Base-by-base conservation (phyloP, 2,888 invertebrate genomes). In the Scaptomyza caliginosa region DNA sequence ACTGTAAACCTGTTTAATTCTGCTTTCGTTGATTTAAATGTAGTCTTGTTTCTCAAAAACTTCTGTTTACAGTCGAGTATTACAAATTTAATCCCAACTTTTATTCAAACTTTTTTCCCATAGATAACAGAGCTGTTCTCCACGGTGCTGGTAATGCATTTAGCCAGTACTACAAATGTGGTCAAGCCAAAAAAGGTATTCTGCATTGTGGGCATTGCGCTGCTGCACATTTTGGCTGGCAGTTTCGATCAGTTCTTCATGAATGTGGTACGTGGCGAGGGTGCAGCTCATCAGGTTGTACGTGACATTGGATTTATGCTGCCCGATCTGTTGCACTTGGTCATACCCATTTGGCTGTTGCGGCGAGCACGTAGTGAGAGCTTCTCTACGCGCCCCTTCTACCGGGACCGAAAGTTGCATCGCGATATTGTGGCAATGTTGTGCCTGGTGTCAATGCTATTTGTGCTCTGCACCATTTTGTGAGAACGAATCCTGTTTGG, bases 231-330 rank as follows among this genome's bases (percentile, higher is more conserved):
- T 67, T 89, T 94, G 32, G 93, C 93, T 40, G 93, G 94, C 67
- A 93, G 94, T 52, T 93, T 93, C 89, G 95, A 95, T 91, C 94
- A 95, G 86, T 94, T 95, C 89, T 88, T 90, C 23, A 91, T 92
- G 57, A 94, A 94, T 89, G 94, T 95, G 50, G 89, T 95, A 17
- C 92, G 92, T 52, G 93, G 94, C 46, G 93, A 94, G 88, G 95
- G 95, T 5, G 93, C 93, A 67, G 92, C 93, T 17, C 94, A 94
- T 91, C 94, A 94, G 92, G 94, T 94, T 49, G 92, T 94, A 49
- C 92, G 95, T 10, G 95, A 95, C 89, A 90, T 95, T 68, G 93
- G 93, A 28, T 93, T 95, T 76, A 94, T 95, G 94, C 92, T 94
- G 58, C 94, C 94, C 23, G 95, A 95, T 80, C 89, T 94, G 42